phyloP scores from a whole-genome alignment of 2,797 vertebrate genomes.

The Sandelia bainsii region DNA sequence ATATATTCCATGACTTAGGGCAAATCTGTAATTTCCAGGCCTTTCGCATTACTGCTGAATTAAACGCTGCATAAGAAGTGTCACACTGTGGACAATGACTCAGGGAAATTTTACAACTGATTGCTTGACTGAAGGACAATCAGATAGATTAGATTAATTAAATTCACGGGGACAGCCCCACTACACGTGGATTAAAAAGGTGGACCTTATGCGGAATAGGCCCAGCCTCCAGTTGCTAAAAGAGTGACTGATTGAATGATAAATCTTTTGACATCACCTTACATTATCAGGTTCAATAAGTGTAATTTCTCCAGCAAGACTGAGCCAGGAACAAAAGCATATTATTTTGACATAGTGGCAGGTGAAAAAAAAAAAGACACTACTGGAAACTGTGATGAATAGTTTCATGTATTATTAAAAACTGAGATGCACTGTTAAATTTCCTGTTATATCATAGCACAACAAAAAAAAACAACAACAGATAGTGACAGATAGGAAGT shows the following conservation, averaged over 20 bases:
- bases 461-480: conserved; percentile 1
- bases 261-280: conserved; percentile 34
- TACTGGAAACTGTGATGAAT: background rate
- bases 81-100: background rate
- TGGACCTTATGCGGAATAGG: background rate
- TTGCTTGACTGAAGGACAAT: background rate
- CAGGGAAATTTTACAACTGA: background rate
- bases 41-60: background rate
- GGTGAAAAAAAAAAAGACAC: background rate
- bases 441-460: conserved; percentile 8
- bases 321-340: background rate
- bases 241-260: conserved; percentile 1
- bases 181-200: background rate
- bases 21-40: background rate
- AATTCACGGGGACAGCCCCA: background rate
- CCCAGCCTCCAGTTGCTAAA: background rate
- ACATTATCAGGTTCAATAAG: background rate
- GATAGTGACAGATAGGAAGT: conserved; percentile 17
- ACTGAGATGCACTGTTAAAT: background rate
- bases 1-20: background rate
- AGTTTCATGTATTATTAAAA: background rate
- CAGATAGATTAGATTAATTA: background rate
- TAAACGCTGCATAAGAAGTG: background rate
- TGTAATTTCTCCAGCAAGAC: background rate
- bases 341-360: background rate